Evolutionary conservation across 2,113 vertebrate species (phyloP), one percentile per base, ranked within the genome.

Genomic region (Actinemys pallida): DNA sequence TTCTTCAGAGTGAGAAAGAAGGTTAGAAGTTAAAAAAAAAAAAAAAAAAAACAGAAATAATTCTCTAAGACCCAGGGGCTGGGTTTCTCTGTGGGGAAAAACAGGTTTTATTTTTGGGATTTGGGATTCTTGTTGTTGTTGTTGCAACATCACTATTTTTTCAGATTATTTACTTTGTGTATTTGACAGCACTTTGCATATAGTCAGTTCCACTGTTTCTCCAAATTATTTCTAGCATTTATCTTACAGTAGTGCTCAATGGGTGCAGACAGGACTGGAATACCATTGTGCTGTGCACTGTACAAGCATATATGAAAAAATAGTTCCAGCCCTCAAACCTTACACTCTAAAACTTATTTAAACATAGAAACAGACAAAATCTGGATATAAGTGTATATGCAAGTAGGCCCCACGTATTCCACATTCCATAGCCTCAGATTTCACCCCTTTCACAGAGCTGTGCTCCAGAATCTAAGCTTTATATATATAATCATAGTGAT

Each of bases 241-340:
- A 47, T 78, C 39, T 78, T 78, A 27, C 85, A 90, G 93, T 92
- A 94, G 93, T 89, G 81, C 88, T 95, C n/a, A 42, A 20, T 50
- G 89, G 50, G 91, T 95, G 89, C 72, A 95, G 82, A 95, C 95
- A 96, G 75, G 91, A 95, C 17, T 2, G 1, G 94, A 86, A 80
- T 85, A 86, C 82, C 84, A 31, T 93, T 92, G 92, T 96, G 75
- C 56, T 91, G 50, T 45, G 2, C 47, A 87, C 78, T 92, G 84
- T 86, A 90, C 91, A 93, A 95, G 84, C n/a, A 79, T 5, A 49
- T 16, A 62, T 0, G 84, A 9, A 47, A 20, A 78, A 47, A 78
- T 19, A 47, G 75, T 25, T 78, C 42, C 13, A 27, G 75, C 42
- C 5, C 75, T 45, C 39, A 25, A 78, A 45, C 24, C 75, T 13